A percentile compares a stretch with the other conserved stretches of the same genome.
Conservation (phyloP, 2,888 invertebrate genomes). For the Standfussiana lucernea region DNA sequence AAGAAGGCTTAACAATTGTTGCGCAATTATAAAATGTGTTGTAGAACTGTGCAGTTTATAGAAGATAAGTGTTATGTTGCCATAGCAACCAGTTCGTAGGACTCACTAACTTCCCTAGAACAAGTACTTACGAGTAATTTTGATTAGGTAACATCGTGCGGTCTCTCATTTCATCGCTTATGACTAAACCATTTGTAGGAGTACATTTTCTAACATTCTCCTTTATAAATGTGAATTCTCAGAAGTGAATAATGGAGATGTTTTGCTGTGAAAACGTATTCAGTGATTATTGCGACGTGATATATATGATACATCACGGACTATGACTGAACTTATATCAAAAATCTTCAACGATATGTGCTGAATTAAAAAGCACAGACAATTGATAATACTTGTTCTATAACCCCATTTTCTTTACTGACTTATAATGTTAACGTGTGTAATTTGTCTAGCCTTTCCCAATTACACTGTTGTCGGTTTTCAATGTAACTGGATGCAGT, state of each 20-base stretch:
- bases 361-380: neutral
- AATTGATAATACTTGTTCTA: neutral
- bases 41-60: neutral
- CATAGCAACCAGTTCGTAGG: slow-evolving; percentile 4
- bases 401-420: neutral
- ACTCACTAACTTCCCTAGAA: neutral
- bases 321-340: neutral
- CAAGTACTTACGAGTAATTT: slow-evolving; percentile 10
- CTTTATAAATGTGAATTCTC: no score
- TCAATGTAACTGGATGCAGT: neutral
- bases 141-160: neutral
- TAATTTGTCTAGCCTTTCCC: neutral
- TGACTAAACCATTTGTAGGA: neutral
- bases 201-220: neutral
- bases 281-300: neutral
- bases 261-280: neutral
- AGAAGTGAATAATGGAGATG: neutral
- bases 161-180: neutral
- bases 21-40: no score
- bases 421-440: neutral
- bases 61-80: neutral
- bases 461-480: neutral
- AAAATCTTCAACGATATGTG: neutral
- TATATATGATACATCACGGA: neutral
- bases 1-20: no score